Evolutionary conservation across 1,140 invertebrate species (phyloP), one percentile per base, ranked within the genome.

Genomic region (Batillaria attramentaria): DNA sequence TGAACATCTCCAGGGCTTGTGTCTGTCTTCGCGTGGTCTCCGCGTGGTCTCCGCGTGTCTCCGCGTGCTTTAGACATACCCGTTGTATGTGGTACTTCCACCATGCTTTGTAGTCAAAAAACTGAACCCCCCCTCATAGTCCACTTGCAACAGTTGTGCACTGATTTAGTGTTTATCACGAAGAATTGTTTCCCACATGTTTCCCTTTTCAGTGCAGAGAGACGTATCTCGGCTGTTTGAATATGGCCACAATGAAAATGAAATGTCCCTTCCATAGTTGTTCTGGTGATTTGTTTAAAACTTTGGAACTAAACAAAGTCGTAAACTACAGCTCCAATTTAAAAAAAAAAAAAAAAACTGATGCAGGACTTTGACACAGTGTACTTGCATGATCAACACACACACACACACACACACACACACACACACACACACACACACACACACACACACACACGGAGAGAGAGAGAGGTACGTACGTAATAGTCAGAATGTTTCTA

Each of bases 351-450:
- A 18, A 31, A 10, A 66, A 31, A 10, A 16, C 62, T 66, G 62
- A 10, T 66, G 31, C 10, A 31, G 13, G 31, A 31, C 62, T n/a
- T n/a, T 31, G 33, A 13, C n/a, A n/a, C n/a, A n/a, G n/a, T n/a
- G n/a, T n/a, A n/a, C n/a, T 66, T 66, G 62, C 2, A 20, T 41
- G 33, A 16, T 35, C 33, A 10, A 16, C 28, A 57, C 46, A 10
- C 28, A 35, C 72, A 74, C 43, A 24, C 72, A 54, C 31, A 16
- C 43, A 33, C 72, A 1, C 24, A 54, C 46, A 2, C 72, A 72
- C 69, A 3, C 69, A 43, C 69, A 72, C 69, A 43, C 69, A 2
- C 39, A 72, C 69, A 41, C 66, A 39, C 35, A 37, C 66, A 69
- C 66, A 0, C 66, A 0, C 66, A 41, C 66, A 1, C 66, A 1